Base-by-base conservation (phyloP, 1,140 invertebrate species). In the Drosophila varians region DNA sequence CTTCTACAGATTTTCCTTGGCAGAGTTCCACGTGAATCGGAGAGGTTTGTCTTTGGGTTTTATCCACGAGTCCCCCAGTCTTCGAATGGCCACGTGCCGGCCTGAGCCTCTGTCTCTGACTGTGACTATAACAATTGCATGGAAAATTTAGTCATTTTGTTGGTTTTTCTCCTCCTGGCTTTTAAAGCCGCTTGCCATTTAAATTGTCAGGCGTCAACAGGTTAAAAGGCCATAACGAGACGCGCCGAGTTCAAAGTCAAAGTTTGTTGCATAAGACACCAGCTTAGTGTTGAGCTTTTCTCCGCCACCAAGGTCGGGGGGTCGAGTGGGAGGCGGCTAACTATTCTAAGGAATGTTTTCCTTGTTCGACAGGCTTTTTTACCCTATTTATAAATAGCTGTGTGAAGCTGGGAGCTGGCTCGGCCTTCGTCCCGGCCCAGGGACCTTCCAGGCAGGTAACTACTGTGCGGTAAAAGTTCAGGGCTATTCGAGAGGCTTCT, bases 111-210 rank as follows among this genome's bases (percentile, higher is more conserved):
- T 11, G 9, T 1, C 28, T 31, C n/a, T n/a, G n/a, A 7, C 28
- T 7, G 28, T 21, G n/a, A n/a, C n/a, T n/a, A n/a, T 28, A 8
- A 28, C 26, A 28, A 28, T 28, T 28, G 34, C n/a, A 14, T 36
- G 34, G 34, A 38, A 60, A 61, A 28, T 53, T 36, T 61, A 36
- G 11, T 36, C n/a, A 7, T 36, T 7, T n/a, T 36, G 0, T 2
- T n/a, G 34, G n/a, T 36, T 36, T 36, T 12, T 36, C 31, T 1
- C 28, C 7, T 3, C 4, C 7, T 9, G 28, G 28, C 4, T 12
- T 8, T 36, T 55, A 46, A 64, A 62, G 56, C 56, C 65, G 21
- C 31, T 64, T 48, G 74, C 40, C 74, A 76, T 77, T 77, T 71
- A 18, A 69, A 58, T 60, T 25, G 40, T 58, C 73, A 55, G 58